Conservation (phyloP, 2,113 vertebrate species). For the Oryctolagus cuniculus region mOryCun1.1 NC_091438.1:42154001-42154500, state of each 20-base stretch:
- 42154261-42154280: constrained; percentile 91
- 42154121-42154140: background rate
- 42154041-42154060: background rate
- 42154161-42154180: constrained; percentile 55
- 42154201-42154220: constrained; percentile 66
- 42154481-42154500: background rate
- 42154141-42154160: background rate
- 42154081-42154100: background rate
- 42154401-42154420: constrained; percentile 46
- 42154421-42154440: background rate
- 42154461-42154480: background rate
- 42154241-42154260: constrained; percentile 77
- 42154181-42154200: constrained; percentile 57
- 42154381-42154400: constrained; percentile 82
- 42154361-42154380: constrained; percentile 79
- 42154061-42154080: background rate
- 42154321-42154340: constrained; percentile 71
- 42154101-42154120: constrained; percentile 47
- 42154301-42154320: constrained; percentile 84
- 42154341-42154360: constrained; percentile 80
- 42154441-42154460: background rate
- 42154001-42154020: background rate
- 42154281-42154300: constrained; percentile 86
- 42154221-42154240: constrained; percentile 73
- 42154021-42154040: background rate